Evolutionary conservation across 2,113 vertebrate species (phyloP).

Genomic region (Mustelus asterias): DNA sequence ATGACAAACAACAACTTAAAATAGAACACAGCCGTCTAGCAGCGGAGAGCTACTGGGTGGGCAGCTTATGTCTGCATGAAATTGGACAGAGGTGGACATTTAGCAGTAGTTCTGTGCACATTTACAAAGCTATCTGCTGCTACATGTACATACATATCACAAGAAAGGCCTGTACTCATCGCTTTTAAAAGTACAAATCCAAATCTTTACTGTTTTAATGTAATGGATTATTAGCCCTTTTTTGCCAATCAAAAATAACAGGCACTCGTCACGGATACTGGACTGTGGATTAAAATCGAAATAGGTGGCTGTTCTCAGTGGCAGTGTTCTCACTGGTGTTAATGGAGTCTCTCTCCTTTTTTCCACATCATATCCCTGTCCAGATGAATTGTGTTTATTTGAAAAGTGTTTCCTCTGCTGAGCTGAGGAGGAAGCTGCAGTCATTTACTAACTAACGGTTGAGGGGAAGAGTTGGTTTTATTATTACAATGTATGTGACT

Average conservation of each 20-base stretch:
- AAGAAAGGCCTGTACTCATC: background rate
- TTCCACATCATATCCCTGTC: background rate
- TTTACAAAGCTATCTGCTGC: background rate
- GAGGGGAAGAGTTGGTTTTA: background rate
- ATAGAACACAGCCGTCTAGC: background rate
- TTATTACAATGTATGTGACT: background rate
- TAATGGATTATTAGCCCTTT: background rate
- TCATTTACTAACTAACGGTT: background rate
- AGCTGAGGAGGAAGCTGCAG: background rate
- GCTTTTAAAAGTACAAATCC: background rate
- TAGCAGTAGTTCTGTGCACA: background rate
- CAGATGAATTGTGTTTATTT: background rate
- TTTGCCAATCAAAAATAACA: background rate
- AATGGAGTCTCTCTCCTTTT: background rate
- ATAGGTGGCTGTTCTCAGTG: background rate
- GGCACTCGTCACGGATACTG: background rate
- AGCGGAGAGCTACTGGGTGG: background rate
- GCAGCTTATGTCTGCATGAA: background rate
- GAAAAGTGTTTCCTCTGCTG: background rate
- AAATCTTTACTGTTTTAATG: background rate
- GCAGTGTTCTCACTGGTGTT: background rate
- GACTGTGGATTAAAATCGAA: background rate
- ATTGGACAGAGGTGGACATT: background rate
- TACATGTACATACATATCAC: background rate
- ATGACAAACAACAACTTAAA: conserved; percentile 12